phyloP scores from a whole-genome alignment of 1,140 invertebrate species.

The Mamestra configurata region DNA sequence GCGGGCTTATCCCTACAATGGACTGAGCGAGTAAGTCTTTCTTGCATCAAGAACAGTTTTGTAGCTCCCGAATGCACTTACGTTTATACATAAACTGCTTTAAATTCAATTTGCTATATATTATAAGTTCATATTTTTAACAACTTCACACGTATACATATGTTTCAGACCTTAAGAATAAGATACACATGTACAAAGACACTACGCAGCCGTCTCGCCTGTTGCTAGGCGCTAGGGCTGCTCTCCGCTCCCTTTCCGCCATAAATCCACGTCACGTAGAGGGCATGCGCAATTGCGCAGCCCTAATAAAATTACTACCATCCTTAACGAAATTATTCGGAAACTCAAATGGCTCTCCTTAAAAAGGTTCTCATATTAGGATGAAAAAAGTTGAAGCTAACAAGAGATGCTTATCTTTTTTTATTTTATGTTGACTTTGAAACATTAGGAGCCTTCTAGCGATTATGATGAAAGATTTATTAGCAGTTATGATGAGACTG shows the following conservation, averaged over 20 bases:
- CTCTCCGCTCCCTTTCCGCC: background rate
- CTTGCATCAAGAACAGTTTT: too few species aligned
- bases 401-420: background rate
- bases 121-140: too few species aligned
- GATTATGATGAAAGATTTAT: background rate
- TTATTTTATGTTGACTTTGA: background rate
- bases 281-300: background rate
- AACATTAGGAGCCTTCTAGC: background rate
- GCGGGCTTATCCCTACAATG: too few species aligned
- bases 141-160: background rate
- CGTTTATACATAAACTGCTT: too few species aligned
- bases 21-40: too few species aligned
- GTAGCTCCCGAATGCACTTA: too few species aligned
- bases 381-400: background rate
- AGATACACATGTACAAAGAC: background rate
- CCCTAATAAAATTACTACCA: constrained; percentile 28
- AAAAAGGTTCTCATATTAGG: constrained; percentile 8
- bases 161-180: background rate
- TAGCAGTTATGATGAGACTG: too few species aligned
- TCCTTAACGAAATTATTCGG: constrained; percentile 21
- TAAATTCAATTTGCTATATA: too few species aligned
- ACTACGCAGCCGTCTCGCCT: background rate
- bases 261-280: constrained; percentile 26
- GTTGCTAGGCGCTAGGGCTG: constrained; percentile 23
- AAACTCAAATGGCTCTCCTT: background rate